Percentiles rank a stretch among this genome's conserved stretches.
Evolutionary conservation across 2,113 vertebrate genomes (phyloP).

Genomic region (Macquaria ambigua): DNA sequence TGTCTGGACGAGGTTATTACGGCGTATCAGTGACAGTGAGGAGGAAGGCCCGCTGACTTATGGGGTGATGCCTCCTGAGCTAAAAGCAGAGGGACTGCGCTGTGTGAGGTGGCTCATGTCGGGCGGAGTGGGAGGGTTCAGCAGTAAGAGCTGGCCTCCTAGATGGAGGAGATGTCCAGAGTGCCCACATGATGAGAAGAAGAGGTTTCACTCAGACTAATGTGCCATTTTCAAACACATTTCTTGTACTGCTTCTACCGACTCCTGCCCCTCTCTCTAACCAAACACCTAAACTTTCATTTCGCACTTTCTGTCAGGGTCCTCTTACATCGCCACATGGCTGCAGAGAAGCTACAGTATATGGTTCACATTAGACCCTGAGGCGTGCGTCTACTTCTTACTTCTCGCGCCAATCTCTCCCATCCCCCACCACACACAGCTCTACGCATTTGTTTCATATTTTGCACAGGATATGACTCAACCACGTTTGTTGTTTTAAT

Average conservation of each 20-base stretch:
- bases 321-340: slow-evolving; percentile 29
- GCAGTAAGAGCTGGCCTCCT: slow-evolving; percentile 10
- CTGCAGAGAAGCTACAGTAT: slow-evolving; percentile 55
- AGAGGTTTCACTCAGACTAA: not conserved
- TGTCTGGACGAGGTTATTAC: slow-evolving; percentile 64
- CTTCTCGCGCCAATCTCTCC: slow-evolving; percentile 32
- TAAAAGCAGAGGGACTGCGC: slow-evolving; percentile 40
- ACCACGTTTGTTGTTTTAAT: slow-evolving; percentile 79
- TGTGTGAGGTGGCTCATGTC: slow-evolving; percentile 8
- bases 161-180: slow-evolving; percentile 3
- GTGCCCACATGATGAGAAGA: slow-evolving; percentile 10
- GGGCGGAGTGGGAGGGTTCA: not conserved
- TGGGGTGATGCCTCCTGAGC: slow-evolving; percentile 44
- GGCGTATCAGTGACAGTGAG: slow-evolving; percentile 53
- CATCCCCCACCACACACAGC: slow-evolving; percentile 38
- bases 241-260: not conserved
- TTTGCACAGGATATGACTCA: slow-evolving; percentile 81
- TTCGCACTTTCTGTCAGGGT: slow-evolving; percentile 35
- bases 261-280: not conserved
- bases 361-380: slow-evolving; percentile 80
- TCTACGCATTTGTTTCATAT: slow-evolving; percentile 77
- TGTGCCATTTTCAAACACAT: slow-evolving; percentile 16
- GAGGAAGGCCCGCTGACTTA: slow-evolving; percentile 43
- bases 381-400: slow-evolving; percentile 67
- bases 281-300: slow-evolving; percentile 23